Conservation (phyloP, 2,113 vertebrate genomes). For the Agapornis roseicollis region DNA sequence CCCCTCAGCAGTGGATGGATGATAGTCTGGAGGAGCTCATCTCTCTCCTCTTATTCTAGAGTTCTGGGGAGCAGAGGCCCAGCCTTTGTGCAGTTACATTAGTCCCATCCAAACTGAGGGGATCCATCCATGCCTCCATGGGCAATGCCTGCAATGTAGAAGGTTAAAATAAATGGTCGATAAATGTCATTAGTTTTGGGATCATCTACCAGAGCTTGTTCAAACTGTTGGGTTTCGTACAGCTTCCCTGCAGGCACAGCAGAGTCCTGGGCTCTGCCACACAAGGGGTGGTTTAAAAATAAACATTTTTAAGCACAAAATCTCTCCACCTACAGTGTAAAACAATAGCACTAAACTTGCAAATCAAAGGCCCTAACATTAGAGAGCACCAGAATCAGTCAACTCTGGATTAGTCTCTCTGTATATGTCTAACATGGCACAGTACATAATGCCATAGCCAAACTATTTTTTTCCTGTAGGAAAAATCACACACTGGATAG, state of each 20-base stretch:
- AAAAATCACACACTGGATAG: background rate
- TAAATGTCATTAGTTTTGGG: background rate
- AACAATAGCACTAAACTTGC: background rate
- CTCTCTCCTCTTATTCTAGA: background rate
- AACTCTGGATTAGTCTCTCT: background rate
- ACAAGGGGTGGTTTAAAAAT: background rate
- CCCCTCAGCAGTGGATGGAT: background rate
- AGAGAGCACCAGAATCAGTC: background rate
- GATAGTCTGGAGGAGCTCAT: background rate
- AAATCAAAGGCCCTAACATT: background rate
- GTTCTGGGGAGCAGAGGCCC: background rate
- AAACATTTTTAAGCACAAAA: background rate
- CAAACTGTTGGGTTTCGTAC: background rate
- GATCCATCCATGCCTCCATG: accelerated
- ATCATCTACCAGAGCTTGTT: background rate
- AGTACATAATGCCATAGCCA: background rate
- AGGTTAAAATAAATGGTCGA: background rate
- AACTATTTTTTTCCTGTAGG: background rate
- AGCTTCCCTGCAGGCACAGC: background rate
- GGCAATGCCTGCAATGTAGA: background rate
- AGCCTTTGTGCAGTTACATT: background rate
- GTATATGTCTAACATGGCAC: background rate
- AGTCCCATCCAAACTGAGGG: background rate
- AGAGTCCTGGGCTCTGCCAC: background rate
- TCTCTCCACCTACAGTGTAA: background rate